A percentile compares a stretch with the other conserved stretches of the same genome.
Conservation (phyloP, 2,113 vertebrate genomes). For the Castor canadensis region DNA sequence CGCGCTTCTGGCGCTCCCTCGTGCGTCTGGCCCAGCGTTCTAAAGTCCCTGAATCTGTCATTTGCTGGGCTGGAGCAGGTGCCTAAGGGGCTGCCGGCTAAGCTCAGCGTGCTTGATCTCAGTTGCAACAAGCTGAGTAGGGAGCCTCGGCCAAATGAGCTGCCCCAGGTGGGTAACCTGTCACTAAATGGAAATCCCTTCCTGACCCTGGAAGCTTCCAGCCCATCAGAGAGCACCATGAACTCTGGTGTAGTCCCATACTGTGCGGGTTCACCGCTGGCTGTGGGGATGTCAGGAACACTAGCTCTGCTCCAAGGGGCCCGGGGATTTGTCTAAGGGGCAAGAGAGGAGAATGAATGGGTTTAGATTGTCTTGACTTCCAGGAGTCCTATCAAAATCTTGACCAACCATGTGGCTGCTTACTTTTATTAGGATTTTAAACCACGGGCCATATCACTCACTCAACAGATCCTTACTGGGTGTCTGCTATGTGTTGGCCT, state of each 20-base stretch:
- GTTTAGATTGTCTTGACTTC: not conserved
- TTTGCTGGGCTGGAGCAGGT: conserved; percentile 69
- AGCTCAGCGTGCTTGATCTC: conserved; percentile 80
- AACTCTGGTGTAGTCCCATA: not conserved
- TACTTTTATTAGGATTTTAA: conserved; percentile 61
- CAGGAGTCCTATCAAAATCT: not conserved
- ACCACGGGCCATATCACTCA: not conserved
- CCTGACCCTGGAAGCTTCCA: not conserved
- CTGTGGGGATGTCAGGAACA: conserved; percentile 29
- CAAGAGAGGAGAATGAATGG: not conserved
- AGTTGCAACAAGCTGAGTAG: conserved; percentile 80
- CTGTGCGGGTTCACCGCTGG: not conserved
- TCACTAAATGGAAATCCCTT: conserved; percentile 80
- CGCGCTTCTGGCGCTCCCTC: not conserved
- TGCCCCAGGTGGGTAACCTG: conserved; percentile 73
- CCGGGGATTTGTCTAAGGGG: not conserved
- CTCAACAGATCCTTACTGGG: conserved; percentile 4
- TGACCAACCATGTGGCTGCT: not conserved
- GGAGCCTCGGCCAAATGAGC: conserved; percentile 58
- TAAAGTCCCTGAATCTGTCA: conserved; percentile 79
- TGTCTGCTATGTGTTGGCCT: not conserved
- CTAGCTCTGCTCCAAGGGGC: conserved; percentile 28
- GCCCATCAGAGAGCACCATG: not conserved
- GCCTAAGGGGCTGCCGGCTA: conserved; percentile 71
- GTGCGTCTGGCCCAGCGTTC: conserved; percentile 79